phyloP scores from a whole-genome alignment of 2,888 invertebrate species.

The Atethmia centrago region DNA sequence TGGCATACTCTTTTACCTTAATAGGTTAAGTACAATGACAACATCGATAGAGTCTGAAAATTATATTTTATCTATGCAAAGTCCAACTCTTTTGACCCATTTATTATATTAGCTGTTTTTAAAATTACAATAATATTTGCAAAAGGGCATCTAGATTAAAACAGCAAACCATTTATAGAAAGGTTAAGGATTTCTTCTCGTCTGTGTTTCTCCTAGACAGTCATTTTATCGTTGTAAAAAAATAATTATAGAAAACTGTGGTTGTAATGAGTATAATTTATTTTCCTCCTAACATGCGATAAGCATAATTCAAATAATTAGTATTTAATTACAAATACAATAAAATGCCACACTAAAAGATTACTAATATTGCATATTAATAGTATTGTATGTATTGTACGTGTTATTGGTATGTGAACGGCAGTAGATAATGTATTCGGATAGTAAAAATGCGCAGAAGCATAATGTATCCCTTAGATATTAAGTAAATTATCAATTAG shows the following conservation, averaged over 20 bases:
- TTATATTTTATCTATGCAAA: neutral
- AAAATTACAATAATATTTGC: neutral
- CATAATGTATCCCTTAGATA: neutral
- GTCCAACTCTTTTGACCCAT: neutral
- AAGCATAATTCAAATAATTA: neutral
- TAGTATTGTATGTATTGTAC: constrained; percentile 2
- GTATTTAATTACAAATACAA: constrained; percentile 22
- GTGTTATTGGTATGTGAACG: constrained; percentile 4
- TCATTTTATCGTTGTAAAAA: neutral
- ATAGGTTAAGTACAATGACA: neutral
- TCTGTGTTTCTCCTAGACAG: neutral
- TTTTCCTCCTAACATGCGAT: neutral
- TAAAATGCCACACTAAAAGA: neutral
- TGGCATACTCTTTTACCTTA: constrained; percentile 27
- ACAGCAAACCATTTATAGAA: neutral
- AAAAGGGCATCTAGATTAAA: neutral
- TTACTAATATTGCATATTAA: constrained; percentile 11
- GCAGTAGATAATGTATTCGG: neutral
- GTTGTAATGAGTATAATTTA: neutral
- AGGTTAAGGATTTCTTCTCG: neutral
- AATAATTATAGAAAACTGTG: too few relatives aligned
- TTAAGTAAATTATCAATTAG: neutral
- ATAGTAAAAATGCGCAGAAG: neutral
- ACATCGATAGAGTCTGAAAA: neutral
- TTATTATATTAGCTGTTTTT: neutral